A percentile compares a stretch with the other conserved stretches of the same genome.
phyloP scores from a whole-genome alignment of 2,888 invertebrate species.

The Cancer borealis region DNA sequence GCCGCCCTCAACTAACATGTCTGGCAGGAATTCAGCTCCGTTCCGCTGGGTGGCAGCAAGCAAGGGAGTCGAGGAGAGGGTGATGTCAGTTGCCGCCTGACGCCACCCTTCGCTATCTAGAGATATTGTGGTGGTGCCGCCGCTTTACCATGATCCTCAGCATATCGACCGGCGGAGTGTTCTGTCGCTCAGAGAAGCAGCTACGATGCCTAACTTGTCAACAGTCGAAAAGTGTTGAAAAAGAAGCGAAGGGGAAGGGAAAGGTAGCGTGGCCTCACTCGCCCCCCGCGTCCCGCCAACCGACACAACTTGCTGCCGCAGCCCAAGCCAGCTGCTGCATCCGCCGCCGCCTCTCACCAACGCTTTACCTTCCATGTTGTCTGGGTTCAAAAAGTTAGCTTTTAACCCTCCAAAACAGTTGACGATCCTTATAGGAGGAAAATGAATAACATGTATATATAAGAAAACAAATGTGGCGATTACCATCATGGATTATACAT shows the following conservation, averaged over 20 bases:
- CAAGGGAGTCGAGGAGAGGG: conserved; percentile 8
- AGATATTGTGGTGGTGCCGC: conserved; percentile 35
- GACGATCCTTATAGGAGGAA: neutral
- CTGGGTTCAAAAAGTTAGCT: neutral
- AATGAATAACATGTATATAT: neutral
- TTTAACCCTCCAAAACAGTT: neutral
- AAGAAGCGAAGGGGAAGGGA: conserved; percentile 6
- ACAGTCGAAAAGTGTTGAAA: conserved; percentile 38
- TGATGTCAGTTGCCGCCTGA: conserved; percentile 22
- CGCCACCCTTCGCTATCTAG: conserved; percentile 34
- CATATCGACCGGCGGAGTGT: neutral
- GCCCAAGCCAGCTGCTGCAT: conserved; percentile 23
- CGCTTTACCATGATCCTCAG: neutral
- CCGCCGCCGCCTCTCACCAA: neutral
- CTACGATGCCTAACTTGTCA: neutral
- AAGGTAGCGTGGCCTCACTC: neutral
- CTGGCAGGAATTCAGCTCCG: conserved; percentile 53
- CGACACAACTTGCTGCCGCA: conserved; percentile 40
- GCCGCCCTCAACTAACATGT: neutral
- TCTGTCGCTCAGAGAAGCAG: conserved; percentile 6
- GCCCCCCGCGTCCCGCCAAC: conserved; percentile 21
- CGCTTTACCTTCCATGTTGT: neutral
- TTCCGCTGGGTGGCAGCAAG: neutral
- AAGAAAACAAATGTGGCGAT: neutral
- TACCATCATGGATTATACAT: neutral